Evolutionary conservation across 30 jellyfish, hydroid and myxozoan species (phyloP).

Genomic region (Cassiopea xamachana): DNA sequence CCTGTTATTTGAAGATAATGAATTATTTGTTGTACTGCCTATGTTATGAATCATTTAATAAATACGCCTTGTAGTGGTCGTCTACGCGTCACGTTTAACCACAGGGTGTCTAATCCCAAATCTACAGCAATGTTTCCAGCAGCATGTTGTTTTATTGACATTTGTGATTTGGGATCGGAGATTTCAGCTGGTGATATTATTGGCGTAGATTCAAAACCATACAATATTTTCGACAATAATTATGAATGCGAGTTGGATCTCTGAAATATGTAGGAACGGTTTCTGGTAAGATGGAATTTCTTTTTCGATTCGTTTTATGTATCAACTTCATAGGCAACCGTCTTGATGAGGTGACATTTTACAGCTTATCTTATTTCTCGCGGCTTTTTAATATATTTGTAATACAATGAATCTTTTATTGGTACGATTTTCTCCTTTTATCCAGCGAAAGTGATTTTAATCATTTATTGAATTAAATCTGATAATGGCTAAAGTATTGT

Average conservation of each 20-base stretch:
- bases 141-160: not conserved
- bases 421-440: too few relatives aligned
- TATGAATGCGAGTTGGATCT: constrained; percentile 11
- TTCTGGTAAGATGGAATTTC: constrained; percentile 3
- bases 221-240: not conserved
- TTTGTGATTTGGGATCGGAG: not conserved
- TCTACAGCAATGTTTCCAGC: not conserved
- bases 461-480: not conserved
- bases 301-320: not conserved
- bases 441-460: not conserved
- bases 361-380: not conserved
- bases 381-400: not conserved
- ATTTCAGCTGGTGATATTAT: not conserved
- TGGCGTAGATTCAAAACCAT: not conserved
- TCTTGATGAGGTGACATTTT: not conserved
- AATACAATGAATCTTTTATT: too few relatives aligned
- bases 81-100: not conserved
- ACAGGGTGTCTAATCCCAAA: constrained; percentile 1
- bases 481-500: not conserved
- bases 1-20: constrained; percentile 16
- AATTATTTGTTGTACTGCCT: not conserved
- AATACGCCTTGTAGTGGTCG: not conserved
- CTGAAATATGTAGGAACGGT: constrained; percentile 2
- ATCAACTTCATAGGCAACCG: not conserved
- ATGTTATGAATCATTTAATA: not conserved